These are phyloP conservation scores for Egretta garzetta DNA, from an alignment of 2,113 vertebrate species.

Conservation along the genomic window DNA sequence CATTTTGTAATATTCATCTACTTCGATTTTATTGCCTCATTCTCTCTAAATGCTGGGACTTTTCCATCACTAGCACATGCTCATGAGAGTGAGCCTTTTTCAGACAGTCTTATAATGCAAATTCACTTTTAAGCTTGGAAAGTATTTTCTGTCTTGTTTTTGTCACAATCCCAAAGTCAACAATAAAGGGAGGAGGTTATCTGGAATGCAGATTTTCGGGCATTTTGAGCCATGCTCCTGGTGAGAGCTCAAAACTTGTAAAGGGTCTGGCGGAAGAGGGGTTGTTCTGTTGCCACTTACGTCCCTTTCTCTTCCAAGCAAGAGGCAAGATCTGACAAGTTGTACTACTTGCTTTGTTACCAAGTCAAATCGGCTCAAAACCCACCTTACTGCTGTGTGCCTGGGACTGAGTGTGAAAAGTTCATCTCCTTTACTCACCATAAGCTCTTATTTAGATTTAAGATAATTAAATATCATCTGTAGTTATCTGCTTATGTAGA, in stretches of 20 bases:
- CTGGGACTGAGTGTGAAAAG: neutral
- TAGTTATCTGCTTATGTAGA: neutral
- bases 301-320: neutral
- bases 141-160: neutral
- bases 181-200: neutral
- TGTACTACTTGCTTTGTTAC: neutral
- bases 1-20: neutral
- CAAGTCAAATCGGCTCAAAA: neutral
- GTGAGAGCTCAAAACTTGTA: neutral
- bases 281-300: neutral
- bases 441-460: neutral
- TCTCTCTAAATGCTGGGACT: neutral
- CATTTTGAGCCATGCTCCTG: neutral
- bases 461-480: neutral
- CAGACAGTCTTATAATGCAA: neutral
- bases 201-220: neutral
- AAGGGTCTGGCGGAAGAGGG: neutral
- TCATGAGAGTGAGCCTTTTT: neutral
- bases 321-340: slow-evolving; percentile 10
- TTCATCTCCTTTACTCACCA: neutral
- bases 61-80: neutral
- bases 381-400: neutral
- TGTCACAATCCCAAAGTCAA: neutral
- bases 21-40: neutral
- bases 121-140: neutral